Percentiles rank a stretch among this genome's conserved stretches.
These are phyloP conservation scores for Galaxias olidus DNA, from an alignment of 2,797 vertebrate genomes.

Conservation along the genomic window DNA sequence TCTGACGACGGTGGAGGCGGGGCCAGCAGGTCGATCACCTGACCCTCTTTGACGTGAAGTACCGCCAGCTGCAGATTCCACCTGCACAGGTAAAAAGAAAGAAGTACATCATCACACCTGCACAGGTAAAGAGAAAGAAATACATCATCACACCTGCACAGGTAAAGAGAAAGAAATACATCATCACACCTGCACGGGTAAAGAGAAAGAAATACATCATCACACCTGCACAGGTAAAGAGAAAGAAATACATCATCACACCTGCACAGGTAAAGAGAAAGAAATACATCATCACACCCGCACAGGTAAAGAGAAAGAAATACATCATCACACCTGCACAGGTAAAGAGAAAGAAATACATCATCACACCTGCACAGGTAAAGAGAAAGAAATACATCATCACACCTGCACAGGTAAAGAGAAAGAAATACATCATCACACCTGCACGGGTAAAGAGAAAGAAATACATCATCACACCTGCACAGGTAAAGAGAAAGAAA, in stretches of 20 bases:
- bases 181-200: neutral
- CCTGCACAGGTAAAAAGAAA: conserved; percentile 25
- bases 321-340: no score
- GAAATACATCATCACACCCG: no score
- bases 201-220: neutral
- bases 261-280: no score
- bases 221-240: neutral
- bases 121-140: neutral
- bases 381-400: no score
- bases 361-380: no score
- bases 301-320: no score
- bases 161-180: neutral
- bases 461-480: no score
- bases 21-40: conserved; percentile 43
- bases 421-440: no score
- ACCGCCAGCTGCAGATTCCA: conserved; percentile 52
- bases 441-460: no score
- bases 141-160: neutral
- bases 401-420: no score
- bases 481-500: no score
- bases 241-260: neutral
- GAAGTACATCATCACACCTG: neutral
- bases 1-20: neutral
- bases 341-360: no score
- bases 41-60: conserved; percentile 47